Evolutionary conservation across 2,113 vertebrate species (phyloP), one percentile per base, ranked within the genome.

Genomic region (Hoplias malabaricus): DNA sequence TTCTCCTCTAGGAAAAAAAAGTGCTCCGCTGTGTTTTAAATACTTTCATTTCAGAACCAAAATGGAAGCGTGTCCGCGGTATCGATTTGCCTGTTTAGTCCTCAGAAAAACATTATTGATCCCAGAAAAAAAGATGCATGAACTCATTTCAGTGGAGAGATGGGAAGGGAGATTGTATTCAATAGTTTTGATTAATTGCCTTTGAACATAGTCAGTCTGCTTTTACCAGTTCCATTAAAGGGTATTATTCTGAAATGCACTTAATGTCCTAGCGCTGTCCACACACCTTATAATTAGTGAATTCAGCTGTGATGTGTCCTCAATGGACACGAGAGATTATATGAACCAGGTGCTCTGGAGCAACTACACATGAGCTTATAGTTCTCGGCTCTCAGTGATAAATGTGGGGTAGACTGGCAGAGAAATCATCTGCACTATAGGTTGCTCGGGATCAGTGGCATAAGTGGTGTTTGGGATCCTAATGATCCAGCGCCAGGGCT

Each of bases 21-120:
- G 46, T 25, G 36, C 13, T 40, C n/a, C n/a, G 3, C 48, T 14
- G 48, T 71, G 14, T 57, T 72, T 72, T 38, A 29, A 73, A 50
- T 53, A 31, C 33, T 36, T 56, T 38, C 3, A 34, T 69, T 31
- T 69, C n/a, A 40, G 36, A 69, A 69, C 16, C 10, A 14, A 65
- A 57, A 66, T 34, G 34, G 23, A 59, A 27, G 38, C 61, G 25
- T 21, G 23, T 36, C 40, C 40, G 48, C 31, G 23, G 46, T 38
- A 43, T 73, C 29, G 63, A 73, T 73, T 81, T 16, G 38, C 12
- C 53, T 53, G 75, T 50, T 79, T 72, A 12, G 16, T 71, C 40
- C 43, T 62, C 59, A 27, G 42, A 78, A 81, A 67, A 63, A 70
- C 48, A 80, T 66, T 78, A 81, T 79, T 76, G 79, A 84, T 79